Percentiles rank a stretch among this genome's conserved stretches.
Evolutionary conservation across 2,888 invertebrate species (phyloP).

Genomic region (Gnatocerus cornutus): DNA sequence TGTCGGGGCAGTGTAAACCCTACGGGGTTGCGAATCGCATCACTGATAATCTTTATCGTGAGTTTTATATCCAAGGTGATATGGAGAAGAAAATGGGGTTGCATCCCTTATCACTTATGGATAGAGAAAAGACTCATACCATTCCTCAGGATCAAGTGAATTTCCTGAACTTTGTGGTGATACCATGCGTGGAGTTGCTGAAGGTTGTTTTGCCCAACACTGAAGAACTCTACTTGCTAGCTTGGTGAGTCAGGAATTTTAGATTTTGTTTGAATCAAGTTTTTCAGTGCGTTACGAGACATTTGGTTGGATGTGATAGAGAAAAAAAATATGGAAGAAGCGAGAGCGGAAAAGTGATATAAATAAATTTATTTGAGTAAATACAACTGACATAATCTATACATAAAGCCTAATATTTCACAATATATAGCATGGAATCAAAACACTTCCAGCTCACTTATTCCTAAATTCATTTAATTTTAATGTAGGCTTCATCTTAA

Average conservation of each 20-base stretch:
- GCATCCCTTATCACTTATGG: constrained; percentile 78
- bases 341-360: constrained; percentile 71
- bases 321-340: constrained; percentile 70
- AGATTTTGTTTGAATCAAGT: not conserved
- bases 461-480: constrained; percentile 29
- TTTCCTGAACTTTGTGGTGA: constrained; percentile 76
- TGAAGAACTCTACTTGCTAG: constrained; percentile 71
- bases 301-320: constrained; percentile 76
- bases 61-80: constrained; percentile 75
- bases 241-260: constrained; percentile 68
- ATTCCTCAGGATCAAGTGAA: constrained; percentile 79
- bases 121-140: constrained; percentile 74
- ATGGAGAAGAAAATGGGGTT: constrained; percentile 75
- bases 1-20: constrained; percentile 77
- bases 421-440: constrained; percentile 53
- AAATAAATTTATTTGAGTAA: constrained; percentile 66
- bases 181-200: constrained; percentile 75
- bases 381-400: constrained; percentile 59
- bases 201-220: constrained; percentile 74
- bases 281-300: constrained; percentile 70
- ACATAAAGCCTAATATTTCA: constrained; percentile 50
- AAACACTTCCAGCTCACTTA: constrained; percentile 26
- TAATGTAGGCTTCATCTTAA: constrained; percentile 45
- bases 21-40: constrained; percentile 74
- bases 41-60: constrained; percentile 74